Evolutionary conservation across 2,888 invertebrate species (phyloP).

Genomic region (Hemithea aestivaria): DNA sequence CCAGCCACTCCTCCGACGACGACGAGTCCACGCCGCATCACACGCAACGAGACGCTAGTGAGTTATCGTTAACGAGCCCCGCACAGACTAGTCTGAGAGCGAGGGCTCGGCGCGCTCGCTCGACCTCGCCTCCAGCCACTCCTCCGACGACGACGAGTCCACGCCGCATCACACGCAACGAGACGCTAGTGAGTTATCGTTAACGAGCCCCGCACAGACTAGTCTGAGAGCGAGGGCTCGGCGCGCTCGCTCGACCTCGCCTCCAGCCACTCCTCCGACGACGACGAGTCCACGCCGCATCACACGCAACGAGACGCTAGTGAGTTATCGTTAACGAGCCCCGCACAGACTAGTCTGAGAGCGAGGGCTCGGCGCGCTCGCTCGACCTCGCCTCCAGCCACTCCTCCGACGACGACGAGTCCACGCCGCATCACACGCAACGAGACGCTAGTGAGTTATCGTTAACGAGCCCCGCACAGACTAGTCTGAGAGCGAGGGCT

Average conservation of each 20-base stretch:
- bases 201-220: slow-evolving; percentile 36
- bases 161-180: slow-evolving; percentile 49
- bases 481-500: slow-evolving; percentile 84
- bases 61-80: slow-evolving; percentile 34
- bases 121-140: slow-evolving; percentile 96
- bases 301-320: slow-evolving; percentile 43
- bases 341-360: slow-evolving; percentile 70
- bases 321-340: slow-evolving; percentile 35
- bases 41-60: slow-evolving; percentile 39
- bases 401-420: slow-evolving; percentile 93
- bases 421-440: slow-evolving; percentile 49
- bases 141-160: slow-evolving; percentile 92
- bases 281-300: slow-evolving; percentile 80
- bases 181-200: slow-evolving; percentile 26
- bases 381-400: slow-evolving; percentile 96
- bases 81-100: slow-evolving; percentile 75
- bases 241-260: slow-evolving; percentile 93
- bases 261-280: slow-evolving; percentile 97
- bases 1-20: slow-evolving; percentile 97
- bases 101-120: slow-evolving; percentile 90
- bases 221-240: slow-evolving; percentile 85
- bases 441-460: slow-evolving; percentile 30
- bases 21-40: slow-evolving; percentile 74
- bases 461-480: slow-evolving; percentile 35
- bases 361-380: slow-evolving; percentile 88